Base-by-base conservation (phyloP, 2,888 invertebrate genomes). In the Zygogramma bicolorata region DNA sequence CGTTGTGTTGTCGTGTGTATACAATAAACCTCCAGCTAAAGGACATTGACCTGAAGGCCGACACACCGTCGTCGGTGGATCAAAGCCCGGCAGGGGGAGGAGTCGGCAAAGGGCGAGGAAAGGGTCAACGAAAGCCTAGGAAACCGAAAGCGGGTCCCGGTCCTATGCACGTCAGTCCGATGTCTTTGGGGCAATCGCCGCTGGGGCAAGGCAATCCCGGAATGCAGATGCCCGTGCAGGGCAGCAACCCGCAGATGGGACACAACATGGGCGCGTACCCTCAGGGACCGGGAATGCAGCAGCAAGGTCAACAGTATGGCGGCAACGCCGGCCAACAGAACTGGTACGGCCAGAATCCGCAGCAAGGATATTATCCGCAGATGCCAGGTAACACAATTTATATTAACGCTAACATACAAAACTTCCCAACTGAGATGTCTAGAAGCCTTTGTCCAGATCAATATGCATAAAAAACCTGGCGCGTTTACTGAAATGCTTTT, bases 21-120 rank as follows among this genome's bases (percentile, higher is more conserved):
- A 58, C 66, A 59, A 34, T 71, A 31, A 75, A 75, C 68, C 76
- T 77, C 53, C 68, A 79, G 74, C 74, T 74, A 83, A 89, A 92
- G 89, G 91, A 91, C 82, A 90, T 89, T 80, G 89, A 89, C 85
- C 88, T 86, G 89, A 92, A 91, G 86, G 91, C 92, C 5, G 92
- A 92, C 79, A 92, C 92, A 0, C 93, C 90, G 82, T 93, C 90
- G 75, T 93, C 90, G 79, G 90, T 90, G 80, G 94, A 92, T 83
- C 93, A 91, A 82, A 93, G 91, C 73, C 93, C 90, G 82, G 81
- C 82, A 15, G 80, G 84, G 4, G 46, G 84, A 8, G 46, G 68
- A 6, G 77, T 85, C 1, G 89, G 90, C 7, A 90, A 90, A 81
- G 89, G 90, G 27, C 80, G 85, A 31, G 90, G 81, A 84, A 86